Percentiles rank a stretch among this genome's conserved stretches.
Conservation (phyloP, 2,888 invertebrate species). For the Kryphioiulus occultus region DNA sequence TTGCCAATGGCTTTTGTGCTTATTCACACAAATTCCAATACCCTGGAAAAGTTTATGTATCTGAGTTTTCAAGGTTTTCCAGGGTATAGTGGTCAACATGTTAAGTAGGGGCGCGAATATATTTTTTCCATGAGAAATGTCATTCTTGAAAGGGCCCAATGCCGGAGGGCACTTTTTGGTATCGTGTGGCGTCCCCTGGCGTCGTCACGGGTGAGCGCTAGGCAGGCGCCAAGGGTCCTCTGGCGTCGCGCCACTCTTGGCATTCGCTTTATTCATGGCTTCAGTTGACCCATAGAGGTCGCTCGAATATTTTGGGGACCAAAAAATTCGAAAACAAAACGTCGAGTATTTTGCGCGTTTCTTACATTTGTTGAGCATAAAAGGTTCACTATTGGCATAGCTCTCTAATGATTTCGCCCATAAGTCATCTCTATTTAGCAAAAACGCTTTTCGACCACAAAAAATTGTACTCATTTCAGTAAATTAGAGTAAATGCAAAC, state of each 20-base stretch:
- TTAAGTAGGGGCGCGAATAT: too few species aligned
- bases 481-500: too few species aligned
- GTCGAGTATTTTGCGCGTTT: not conserved
- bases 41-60: too few species aligned
- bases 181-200: not conserved
- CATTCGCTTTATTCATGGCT: slow-evolving; percentile 1
- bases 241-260: not conserved
- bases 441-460: too few species aligned
- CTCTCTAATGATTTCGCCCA: not conserved
- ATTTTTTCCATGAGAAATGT: too few species aligned
- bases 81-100: too few species aligned
- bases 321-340: not conserved
- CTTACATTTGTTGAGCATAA: slow-evolving; percentile 7
- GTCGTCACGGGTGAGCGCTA: slow-evolving; percentile 16
- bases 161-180: not conserved
- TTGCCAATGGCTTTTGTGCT: too few species aligned
- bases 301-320: not conserved
- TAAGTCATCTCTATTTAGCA: not conserved
- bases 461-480: too few species aligned
- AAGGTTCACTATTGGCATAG: not conserved
- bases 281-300: not conserved
- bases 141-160: not conserved
- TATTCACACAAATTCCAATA: too few species aligned
- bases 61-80: too few species aligned
- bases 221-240: slow-evolving; percentile 10